Base-by-base conservation (phyloP, 2,888 invertebrate species). In the Sinhomidia bicolor region DNA sequence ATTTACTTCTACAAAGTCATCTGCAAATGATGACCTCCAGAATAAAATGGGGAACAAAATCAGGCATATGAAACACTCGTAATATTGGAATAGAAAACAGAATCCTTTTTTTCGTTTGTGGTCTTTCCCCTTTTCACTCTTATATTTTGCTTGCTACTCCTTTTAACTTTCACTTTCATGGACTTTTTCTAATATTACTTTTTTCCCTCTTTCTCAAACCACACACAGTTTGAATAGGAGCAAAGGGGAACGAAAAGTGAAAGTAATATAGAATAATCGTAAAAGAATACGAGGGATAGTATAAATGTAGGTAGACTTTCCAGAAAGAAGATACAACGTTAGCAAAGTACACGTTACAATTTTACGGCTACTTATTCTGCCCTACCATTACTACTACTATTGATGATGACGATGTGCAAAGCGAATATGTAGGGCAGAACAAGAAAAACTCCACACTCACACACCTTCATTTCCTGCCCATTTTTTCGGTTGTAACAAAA, bases 391-490 rank as follows among this genome's bases (percentile, higher is more conserved):
- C 26, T 23, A 26, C 26, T 60, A 6, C 14, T 47, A 47, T 14
- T 10, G 41, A 41, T 65, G 41, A 47, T 44, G 32, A 65, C 10
- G 20, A 32, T 17, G n/a, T n/a, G n/a, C n/a, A 26, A 26, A 44
- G 23, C 9, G 32, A 47, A 29, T 68, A 71, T 71, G 41, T 71
- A 68, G 68, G 44, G 47, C n/a, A 62, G 12, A 29, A n/a, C 20
- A 17, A 36, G 54, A 32, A 82, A 82, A 82, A 82, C 51, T 36
- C 44, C 32, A n/a, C 47, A 62, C 62, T 32, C 10, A 60, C 62
- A 85, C 78, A 85, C 78, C 78, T 78, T 80, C 79, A 85, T 80
- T 85, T 85, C 85, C 79, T 79, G 41, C 41, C 68, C 32, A 76
- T 78, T 85, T 84, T n/a, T 65, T 12, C 17, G 17, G 23, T 36